phyloP scores from a whole-genome alignment of 1,140 invertebrate genomes.

The Brachionus rubens region DNA sequence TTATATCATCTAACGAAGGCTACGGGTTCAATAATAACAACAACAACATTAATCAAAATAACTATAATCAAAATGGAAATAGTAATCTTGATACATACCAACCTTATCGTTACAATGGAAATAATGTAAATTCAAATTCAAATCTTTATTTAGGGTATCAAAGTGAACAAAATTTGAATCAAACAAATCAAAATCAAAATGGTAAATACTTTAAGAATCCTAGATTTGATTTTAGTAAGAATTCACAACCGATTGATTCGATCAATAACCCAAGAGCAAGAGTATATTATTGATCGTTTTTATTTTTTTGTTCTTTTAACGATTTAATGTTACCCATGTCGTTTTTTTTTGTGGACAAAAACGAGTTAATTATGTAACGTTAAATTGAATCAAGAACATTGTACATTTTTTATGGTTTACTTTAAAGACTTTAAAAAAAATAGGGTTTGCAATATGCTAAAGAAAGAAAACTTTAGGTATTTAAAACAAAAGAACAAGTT shows the following conservation, averaged over 20 bases:
- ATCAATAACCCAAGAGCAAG: conserved; percentile 22
- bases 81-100: conserved; percentile 19
- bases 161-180: background rate
- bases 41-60: no score
- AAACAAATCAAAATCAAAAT: background rate
- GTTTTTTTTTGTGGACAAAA: no score
- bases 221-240: conserved; percentile 24
- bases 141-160: conserved; percentile 3
- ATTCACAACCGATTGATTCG: background rate
- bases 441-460: conserved; percentile 30
- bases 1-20: conserved; percentile 7
- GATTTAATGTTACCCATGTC: no score
- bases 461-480: conserved; percentile 34
- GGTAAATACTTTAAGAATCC: conserved; percentile 25
- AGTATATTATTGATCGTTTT: background rate
- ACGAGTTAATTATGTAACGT: no score
- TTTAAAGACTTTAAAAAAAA: background rate
- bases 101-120: background rate
- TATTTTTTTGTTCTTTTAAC: background rate
- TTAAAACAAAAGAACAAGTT: no score
- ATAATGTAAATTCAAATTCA: background rate
- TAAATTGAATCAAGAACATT: no score
- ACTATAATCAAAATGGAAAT: background rate
- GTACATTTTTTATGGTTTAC: no score
- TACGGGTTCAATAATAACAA: background rate